phyloP scores from a whole-genome alignment of 2,888 invertebrate species.

The Watsonalla cultraria region DNA sequence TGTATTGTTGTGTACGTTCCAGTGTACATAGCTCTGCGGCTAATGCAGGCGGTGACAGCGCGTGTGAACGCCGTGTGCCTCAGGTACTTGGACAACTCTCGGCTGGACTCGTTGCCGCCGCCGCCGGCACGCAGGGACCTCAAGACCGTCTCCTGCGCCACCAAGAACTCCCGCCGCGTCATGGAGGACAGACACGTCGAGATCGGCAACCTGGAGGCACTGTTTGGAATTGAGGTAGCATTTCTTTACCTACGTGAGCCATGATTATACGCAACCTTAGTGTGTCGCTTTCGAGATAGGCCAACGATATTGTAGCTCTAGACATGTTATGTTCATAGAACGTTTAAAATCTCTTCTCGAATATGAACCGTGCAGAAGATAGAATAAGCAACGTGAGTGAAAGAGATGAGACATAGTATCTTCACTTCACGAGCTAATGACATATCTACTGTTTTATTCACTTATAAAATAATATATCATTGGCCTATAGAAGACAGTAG shows the following conservation, averaged over 20 bases:
- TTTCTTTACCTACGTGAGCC: not conserved
- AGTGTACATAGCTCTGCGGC: conserved; percentile 85
- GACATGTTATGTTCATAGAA: too few relatives aligned
- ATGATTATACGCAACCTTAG: too few relatives aligned
- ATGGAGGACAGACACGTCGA: conserved; percentile 96
- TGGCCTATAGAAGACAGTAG: too few relatives aligned
- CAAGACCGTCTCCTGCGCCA: conserved; percentile 81
- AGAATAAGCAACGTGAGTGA: too few relatives aligned
- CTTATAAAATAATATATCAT: too few relatives aligned
- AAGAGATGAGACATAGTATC: too few relatives aligned
- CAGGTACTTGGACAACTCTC: conserved; percentile 83
- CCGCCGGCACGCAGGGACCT: conserved; percentile 70
- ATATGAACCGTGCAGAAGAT: too few relatives aligned
- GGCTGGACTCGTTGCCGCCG: conserved; percentile 80
- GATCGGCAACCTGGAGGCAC: conserved; percentile 88
- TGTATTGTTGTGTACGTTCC: conserved; percentile 37
- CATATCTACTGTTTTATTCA: too few relatives aligned
- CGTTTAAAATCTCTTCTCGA: too few relatives aligned
- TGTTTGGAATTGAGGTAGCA: conserved; percentile 87
- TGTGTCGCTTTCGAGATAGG: too few relatives aligned
- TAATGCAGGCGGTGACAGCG: conserved; percentile 86
- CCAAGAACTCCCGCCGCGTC: conserved; percentile 89
- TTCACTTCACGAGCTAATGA: too few relatives aligned
- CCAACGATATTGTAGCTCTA: too few relatives aligned
- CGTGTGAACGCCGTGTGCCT: conserved; percentile 85